A percentile compares a stretch with the other conserved stretches of the same genome.
These are phyloP conservation scores for Harlomillsia oculata DNA, from an alignment of 1,140 invertebrate genomes.

Conservation along the genomic window DNA sequence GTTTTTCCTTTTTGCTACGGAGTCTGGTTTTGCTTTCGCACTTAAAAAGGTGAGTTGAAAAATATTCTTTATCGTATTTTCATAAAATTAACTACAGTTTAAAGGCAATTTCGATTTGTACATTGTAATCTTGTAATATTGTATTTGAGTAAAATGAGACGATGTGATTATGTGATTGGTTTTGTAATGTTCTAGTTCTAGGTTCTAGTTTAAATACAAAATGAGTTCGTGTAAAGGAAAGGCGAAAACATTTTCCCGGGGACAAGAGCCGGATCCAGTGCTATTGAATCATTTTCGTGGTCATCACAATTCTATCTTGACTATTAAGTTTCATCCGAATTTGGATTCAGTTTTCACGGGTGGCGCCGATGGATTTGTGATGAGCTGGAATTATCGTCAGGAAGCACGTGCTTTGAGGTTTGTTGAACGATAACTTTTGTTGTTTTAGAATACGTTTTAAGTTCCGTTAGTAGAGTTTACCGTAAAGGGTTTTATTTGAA, in stretches of 20 bases:
- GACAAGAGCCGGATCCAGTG: constrained; percentile 1
- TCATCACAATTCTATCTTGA: not conserved
- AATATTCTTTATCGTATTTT: too few relatives aligned
- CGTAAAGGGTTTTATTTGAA: not conserved
- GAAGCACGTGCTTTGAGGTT: not conserved
- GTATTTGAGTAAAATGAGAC: too few relatives aligned
- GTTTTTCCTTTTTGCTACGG: too few relatives aligned
- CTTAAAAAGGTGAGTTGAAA: too few relatives aligned
- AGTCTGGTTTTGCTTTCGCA: too few relatives aligned
- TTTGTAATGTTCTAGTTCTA: too few relatives aligned
- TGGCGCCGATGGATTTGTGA: constrained; percentile 1
- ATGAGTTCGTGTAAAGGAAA: not conserved
- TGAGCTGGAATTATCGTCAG: constrained; percentile 11
- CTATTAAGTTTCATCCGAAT: constrained; percentile 9
- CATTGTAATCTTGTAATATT: too few relatives aligned
- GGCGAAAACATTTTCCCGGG: not conserved
- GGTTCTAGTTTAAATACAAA: too few relatives aligned
- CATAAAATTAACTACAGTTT: too few relatives aligned
- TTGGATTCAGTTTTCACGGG: not conserved
- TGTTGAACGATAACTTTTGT: not conserved
- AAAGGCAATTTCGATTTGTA: too few relatives aligned
- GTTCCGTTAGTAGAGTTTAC: not conserved
- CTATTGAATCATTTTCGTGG: constrained; percentile 11
- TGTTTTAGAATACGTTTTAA: not conserved
- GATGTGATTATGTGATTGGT: too few relatives aligned